Conservation (phyloP, 2,888 invertebrate genomes). For the Ceriagrion tenellum region DNA sequence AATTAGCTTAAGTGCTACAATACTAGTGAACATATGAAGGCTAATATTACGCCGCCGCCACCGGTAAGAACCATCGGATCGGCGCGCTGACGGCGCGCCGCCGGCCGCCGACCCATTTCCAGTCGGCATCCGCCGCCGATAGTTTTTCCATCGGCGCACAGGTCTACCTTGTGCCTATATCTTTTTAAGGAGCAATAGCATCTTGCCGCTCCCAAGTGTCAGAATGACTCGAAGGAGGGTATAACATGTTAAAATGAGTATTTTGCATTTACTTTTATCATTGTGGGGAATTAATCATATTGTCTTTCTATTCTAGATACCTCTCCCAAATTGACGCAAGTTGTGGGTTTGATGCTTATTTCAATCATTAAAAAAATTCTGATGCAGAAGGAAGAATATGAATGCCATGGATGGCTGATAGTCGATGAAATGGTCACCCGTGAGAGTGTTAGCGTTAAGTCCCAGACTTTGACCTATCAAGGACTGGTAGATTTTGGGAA, state of each 20-base stretch:
- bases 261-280: neutral
- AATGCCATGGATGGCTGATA: neutral
- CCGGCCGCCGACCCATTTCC: too few relatives aligned
- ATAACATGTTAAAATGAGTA: neutral
- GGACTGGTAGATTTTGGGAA: constrained; percentile 12
- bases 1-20: too few relatives aligned
- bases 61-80: too few relatives aligned
- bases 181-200: neutral
- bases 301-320: neutral
- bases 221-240: neutral
- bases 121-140: too few relatives aligned
- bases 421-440: neutral
- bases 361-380: neutral
- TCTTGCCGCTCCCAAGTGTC: neutral
- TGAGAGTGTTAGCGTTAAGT: neutral
- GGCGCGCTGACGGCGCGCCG: too few relatives aligned
- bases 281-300: neutral
- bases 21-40: too few relatives aligned
- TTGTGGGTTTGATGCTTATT: constrained; percentile 11
- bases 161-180: neutral
- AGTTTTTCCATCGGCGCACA: too few relatives aligned
- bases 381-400: neutral
- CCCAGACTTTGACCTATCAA: constrained; percentile 3
- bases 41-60: too few relatives aligned
- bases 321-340: neutral